Percentiles rank a stretch among this genome's conserved stretches.
Conservation (phyloP, 2,113 vertebrate genomes). For the Scolopax mira region DNA sequence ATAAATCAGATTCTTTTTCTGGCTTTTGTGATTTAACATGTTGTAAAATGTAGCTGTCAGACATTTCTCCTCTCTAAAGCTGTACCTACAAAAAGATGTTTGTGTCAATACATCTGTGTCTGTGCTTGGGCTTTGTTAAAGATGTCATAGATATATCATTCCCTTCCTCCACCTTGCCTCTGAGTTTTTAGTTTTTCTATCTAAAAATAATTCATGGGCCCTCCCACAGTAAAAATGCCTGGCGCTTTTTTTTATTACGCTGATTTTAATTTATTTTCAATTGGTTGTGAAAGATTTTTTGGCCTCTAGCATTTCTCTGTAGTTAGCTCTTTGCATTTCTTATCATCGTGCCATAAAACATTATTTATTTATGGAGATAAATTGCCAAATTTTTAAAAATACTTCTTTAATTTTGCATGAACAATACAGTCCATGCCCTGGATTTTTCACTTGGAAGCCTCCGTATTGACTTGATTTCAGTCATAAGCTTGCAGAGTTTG, state of each 20-base stretch:
- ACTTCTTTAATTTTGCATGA: not conserved
- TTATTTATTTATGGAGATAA: not conserved
- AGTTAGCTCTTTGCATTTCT: not conserved
- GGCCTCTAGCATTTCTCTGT: not conserved
- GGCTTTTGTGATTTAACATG: not conserved
- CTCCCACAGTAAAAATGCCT: not conserved
- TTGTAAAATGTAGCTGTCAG: not conserved
- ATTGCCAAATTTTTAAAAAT: not conserved
- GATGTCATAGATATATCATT: not conserved
- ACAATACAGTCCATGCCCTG: not conserved
- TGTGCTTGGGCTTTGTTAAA: not conserved
- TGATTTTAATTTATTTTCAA: slow-evolving; percentile 16
- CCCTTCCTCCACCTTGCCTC: not conserved
- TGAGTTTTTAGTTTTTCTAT: not conserved
- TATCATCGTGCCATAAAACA: not conserved
- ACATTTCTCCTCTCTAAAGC: not conserved
- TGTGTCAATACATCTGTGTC: not conserved
- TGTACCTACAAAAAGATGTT: not conserved
- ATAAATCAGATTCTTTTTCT: not conserved
- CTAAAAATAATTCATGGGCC: slow-evolving; percentile 2
- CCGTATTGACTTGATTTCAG: not conserved
- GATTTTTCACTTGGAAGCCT: not conserved
- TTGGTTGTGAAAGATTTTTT: slow-evolving; percentile 29
- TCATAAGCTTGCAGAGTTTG: not conserved
- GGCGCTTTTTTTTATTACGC: not conserved